Evolutionary conservation across 2,113 vertebrate genomes (phyloP).

Genomic region (Erythrocebus patas): DNA sequence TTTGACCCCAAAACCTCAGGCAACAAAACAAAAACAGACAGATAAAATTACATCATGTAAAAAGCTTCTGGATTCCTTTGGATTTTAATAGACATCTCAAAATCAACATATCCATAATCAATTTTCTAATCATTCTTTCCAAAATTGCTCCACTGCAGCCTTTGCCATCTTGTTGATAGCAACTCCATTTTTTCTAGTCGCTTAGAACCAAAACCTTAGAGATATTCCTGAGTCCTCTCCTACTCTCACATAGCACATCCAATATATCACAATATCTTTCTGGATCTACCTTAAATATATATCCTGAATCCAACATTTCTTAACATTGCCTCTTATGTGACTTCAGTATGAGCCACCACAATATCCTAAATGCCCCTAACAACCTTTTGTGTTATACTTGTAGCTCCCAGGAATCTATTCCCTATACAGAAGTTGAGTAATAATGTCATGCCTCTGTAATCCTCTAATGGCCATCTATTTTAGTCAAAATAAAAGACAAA

Average conservation of each 20-base stretch:
- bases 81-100: background rate
- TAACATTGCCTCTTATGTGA: background rate
- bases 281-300: background rate
- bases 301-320: background rate
- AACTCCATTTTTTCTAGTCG: background rate
- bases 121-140: background rate
- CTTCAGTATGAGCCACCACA: background rate
- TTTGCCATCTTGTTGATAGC: background rate
- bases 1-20: background rate
- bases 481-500: background rate
- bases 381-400: background rate
- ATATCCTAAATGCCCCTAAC: background rate
- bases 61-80: background rate
- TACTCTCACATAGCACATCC: background rate
- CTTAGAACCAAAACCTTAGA: background rate
- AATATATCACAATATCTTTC: background rate
- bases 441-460: background rate
- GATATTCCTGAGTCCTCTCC: background rate
- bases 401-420: background rate
- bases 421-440: background rate
- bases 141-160: background rate
- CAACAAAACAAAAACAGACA: background rate
- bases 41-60: background rate
- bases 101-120: background rate
- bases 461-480: background rate